These are phyloP conservation scores for Tetrapedia diversipes DNA, from an alignment of 2,888 invertebrate genomes.

Conservation along the genomic window DNA sequence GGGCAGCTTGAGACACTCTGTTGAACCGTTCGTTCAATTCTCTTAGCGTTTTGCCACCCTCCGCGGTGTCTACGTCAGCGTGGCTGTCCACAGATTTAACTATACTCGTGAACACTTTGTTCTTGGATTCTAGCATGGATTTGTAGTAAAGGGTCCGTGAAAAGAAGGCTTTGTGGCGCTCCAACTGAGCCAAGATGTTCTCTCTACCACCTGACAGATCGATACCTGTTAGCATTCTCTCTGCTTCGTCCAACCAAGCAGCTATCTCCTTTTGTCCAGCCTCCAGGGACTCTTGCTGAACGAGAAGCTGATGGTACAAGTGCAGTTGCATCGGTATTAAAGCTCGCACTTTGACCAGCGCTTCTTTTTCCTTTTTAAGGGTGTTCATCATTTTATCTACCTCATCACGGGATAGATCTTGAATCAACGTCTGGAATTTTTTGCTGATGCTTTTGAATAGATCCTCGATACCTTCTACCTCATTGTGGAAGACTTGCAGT, in stretches of 20 bases:
- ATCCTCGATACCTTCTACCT: conserved; percentile 94
- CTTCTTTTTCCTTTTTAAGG: conserved; percentile 94
- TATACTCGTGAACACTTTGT: conserved; percentile 95
- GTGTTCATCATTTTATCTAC: conserved; percentile 95
- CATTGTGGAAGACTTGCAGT: conserved; percentile 89
- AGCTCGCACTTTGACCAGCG: conserved; percentile 92
- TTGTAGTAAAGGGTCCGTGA: conserved; percentile 95
- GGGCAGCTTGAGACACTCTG: conserved; percentile 89
- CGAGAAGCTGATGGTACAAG: conserved; percentile 91
- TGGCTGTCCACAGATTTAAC: conserved; percentile 90
- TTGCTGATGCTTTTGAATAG: conserved; percentile 95
- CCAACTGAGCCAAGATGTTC: conserved; percentile 89
- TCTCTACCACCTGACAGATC: conserved; percentile 88
- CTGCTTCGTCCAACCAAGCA: conserved; percentile 94
- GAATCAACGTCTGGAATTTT: conserved; percentile 95
- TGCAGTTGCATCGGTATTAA: conserved; percentile 92
- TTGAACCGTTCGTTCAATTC: conserved; percentile 93
- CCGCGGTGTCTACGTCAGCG: conserved; percentile 89
- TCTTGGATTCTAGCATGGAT: conserved; percentile 97
- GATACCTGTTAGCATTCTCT: conserved; percentile 87
- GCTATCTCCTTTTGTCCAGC: conserved; percentile 93
- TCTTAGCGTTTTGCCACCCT: conserved; percentile 89
- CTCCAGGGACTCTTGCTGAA: conserved; percentile 95
- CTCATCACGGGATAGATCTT: conserved; percentile 94
- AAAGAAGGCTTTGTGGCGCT: conserved; percentile 93